Percentiles rank a stretch among this genome's conserved stretches.
These are phyloP conservation scores for Ianthella basta DNA, from an alignment of 37 sponge, comb jelly and placozoan species.

Conservation along the genomic window DNA sequence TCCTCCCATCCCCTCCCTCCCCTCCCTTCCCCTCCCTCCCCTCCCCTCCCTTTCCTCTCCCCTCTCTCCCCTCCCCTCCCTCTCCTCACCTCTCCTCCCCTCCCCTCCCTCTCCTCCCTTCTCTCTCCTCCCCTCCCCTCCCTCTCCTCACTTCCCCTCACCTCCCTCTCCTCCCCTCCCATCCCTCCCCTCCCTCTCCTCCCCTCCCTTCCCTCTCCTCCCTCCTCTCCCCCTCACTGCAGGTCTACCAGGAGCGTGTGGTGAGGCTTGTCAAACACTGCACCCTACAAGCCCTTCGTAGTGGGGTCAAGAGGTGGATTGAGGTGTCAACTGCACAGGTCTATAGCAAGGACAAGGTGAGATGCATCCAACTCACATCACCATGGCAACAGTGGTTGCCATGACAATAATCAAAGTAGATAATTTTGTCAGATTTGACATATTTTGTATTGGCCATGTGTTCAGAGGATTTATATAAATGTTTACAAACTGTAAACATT, in stretches of 20 bases:
- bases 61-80: neutral
- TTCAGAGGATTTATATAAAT: no score
- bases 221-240: neutral
- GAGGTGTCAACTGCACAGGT: constrained; percentile 93
- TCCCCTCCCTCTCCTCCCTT: neutral
- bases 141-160: neutral
- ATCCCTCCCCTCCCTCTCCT: neutral
- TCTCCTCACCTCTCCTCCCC: neutral
- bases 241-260: constrained; percentile 96
- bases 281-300: constrained; percentile 64
- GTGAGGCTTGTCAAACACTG: constrained; percentile 78
- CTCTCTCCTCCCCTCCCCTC: neutral
- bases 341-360: constrained; percentile 81
- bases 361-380: neutral
- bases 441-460: no score
- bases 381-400: no score
- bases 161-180: neutral
- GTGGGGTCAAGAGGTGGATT: constrained; percentile 73
- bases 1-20: neutral
- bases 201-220: no score
- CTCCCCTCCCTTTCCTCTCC: neutral
- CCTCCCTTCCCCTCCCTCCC: neutral
- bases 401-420: no score
- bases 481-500: no score
- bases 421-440: no score